Evolutionary conservation across 2,888 invertebrate species (phyloP), one percentile per base, ranked within the genome.

Genomic region (Volucella inanis): DNA sequence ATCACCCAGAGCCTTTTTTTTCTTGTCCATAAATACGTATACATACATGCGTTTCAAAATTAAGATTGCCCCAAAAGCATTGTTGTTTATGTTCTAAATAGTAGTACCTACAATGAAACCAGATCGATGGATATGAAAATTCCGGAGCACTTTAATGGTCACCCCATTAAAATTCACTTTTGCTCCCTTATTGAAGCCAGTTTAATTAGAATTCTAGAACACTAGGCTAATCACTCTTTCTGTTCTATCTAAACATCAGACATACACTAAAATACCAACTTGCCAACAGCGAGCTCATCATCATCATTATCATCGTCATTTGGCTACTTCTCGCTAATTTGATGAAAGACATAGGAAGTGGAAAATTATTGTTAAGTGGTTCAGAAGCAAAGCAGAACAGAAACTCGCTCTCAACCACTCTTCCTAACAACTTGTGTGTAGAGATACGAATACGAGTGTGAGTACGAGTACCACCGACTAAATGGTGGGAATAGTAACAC

Each of bases 311-410:
- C 15, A 15, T 3, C 52, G 14, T 39, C 67, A 43, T 57, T 61
- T 57, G 39, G 41, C 47, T 41, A 57, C 54, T 68, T 68, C 45
- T 49, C 43, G 67, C 61, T 72, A 61, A 82, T 82, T 77, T 45
- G 50, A 72, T 55, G 61, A 57, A 75, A 71, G 14, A 59, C 38
- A 72, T 74, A 83, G 83, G 78, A 83, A 83, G 74, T 78, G 49
- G 54, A 70, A 78, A 83, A 83, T 78, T 78, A 78, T 78, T 78
- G 78, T 62, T 83, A 83, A 83, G 78, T 78, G 78, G 83, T 72
- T 78, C 78, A 78, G 72, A 83, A 74, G 61, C 41, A 9, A 71
- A 41, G n/a, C 67, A 49, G 8, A 75, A 67, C 52, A 59, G 52
- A 68, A 47, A 62, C 61, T 52, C 49, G 31, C 67, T 68, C 62